Evolutionary conservation across 2,797 vertebrate species (phyloP).

Genomic region (Borostomias antarcticus): DNA sequence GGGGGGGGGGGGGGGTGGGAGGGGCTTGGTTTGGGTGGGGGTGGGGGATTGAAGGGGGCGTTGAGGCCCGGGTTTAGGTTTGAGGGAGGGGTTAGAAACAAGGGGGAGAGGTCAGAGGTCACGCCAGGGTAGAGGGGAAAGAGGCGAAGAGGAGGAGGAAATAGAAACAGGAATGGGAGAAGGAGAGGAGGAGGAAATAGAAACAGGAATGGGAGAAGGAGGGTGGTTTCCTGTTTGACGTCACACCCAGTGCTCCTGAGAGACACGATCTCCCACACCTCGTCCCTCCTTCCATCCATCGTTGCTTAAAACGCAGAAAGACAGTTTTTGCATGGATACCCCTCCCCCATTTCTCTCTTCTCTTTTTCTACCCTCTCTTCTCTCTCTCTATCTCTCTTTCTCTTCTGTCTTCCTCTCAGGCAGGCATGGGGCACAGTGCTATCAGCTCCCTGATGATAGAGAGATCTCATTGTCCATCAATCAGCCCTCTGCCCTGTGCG

Average conservation of each 20-base stretch:
- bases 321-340: slow-evolving; percentile 13
- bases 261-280: no score
- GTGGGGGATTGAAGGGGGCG: slow-evolving; percentile 54
- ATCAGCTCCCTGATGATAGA: slow-evolving; percentile 71
- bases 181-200: slow-evolving; percentile 45
- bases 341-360: neutral
- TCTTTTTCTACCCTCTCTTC: neutral
- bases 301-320: slow-evolving; percentile 40
- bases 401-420: slow-evolving; percentile 38
- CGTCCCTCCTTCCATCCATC: neutral
- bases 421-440: slow-evolving; percentile 50
- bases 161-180: no score
- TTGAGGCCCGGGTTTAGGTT: slow-evolving; percentile 60
- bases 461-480: slow-evolving; percentile 76
- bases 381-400: neutral
- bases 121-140: slow-evolving; percentile 18
- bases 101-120: slow-evolving; percentile 45
- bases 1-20: slow-evolving; percentile 58
- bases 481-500: slow-evolving; percentile 70
- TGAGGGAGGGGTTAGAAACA: slow-evolving; percentile 32
- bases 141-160: slow-evolving; percentile 12
- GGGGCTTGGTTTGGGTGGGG: slow-evolving; percentile 42
- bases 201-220: slow-evolving; percentile 41
- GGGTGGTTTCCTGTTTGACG: slow-evolving; percentile 32
- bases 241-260: neutral